Percentiles rank a stretch among this genome's conserved stretches.
phyloP scores from a whole-genome alignment of 2,888 invertebrate genomes.

The Augiades crinisus region DNA sequence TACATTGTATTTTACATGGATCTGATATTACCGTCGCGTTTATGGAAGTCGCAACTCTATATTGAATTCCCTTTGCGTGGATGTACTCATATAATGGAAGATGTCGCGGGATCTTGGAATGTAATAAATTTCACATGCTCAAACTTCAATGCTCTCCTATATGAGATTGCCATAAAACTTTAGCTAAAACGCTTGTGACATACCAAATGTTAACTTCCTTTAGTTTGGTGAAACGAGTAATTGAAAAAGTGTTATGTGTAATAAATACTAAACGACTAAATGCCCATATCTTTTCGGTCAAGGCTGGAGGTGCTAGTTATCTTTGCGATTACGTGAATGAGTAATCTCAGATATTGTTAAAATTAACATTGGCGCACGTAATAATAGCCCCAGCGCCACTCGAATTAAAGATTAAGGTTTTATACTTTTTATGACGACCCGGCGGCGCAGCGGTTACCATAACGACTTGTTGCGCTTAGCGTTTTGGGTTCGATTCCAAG shows the following conservation, averaged over 20 bases:
- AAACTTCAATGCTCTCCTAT: conserved; percentile 6
- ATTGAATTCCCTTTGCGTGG: conserved; percentile 16
- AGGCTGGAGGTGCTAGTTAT: conserved; percentile 4
- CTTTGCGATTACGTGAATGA: conserved; percentile 12
- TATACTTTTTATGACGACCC: too few species aligned
- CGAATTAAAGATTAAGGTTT: neutral
- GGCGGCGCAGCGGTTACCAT: too few species aligned
- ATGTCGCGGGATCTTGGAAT: conserved; percentile 9
- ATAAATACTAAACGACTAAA: conserved; percentile 19
- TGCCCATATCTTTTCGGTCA: conserved; percentile 18
- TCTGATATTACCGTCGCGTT: conserved; percentile 20
- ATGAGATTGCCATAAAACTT: conserved; percentile 3
- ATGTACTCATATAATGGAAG: conserved; percentile 10
- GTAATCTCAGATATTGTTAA: conserved; percentile 1
- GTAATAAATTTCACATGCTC: conserved; percentile 1
- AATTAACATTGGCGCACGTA: neutral
- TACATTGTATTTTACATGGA: conserved; percentile 16
- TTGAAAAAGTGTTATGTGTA: conserved; percentile 22
- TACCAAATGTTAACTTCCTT: too few species aligned
- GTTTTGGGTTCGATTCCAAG: too few species aligned
- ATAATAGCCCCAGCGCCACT: neutral
- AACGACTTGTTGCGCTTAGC: too few species aligned
- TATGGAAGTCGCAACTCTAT: conserved; percentile 10
- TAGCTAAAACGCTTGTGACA: too few species aligned
- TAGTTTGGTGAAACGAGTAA: too few species aligned